Base-by-base conservation (phyloP, 2,113 vertebrate species). In the Condylura cristata region DNA sequence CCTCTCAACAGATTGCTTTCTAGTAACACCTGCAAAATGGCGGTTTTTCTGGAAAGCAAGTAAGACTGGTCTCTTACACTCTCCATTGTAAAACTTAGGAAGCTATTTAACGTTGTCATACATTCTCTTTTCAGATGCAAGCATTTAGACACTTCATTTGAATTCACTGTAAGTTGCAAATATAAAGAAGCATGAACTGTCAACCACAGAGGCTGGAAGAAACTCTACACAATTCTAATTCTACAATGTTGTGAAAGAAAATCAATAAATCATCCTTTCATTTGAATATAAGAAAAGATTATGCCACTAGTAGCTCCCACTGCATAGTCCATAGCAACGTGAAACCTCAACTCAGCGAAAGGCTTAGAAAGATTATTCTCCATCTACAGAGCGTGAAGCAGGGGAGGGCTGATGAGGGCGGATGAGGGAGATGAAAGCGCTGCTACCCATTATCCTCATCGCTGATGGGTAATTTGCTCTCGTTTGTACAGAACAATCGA, bases 381-480 rank as follows among this genome's bases (percentile, higher is more conserved):
- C 2, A 9, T 44, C 63, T 90, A n/a, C 41, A 34, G 41, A 91
- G 66, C 2, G 1, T 37, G 28, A 68, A 80, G 37, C 17, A 94
- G 63, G 58, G n/a, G 71, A 28, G 34, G 37, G 32, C 0, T 71
- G 58, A 56, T 53, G 76, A 78, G 65, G 41, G 16, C 30, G 14
- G 28, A 75, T 8, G 18, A 39, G 34, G 28, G 32, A 79, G 61
- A 85, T 82, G 70, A 74, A 70, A 86, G 82, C 28, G 6, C n/a
- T 39, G 0, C 44, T 28, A 28, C 14, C 61, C 72, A 74, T 86
- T 83, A 46, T 84, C 83, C 83, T 71, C 86, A 68, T 48, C 79
- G 70, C 41, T 61, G 91, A 88, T n/a, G 75, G 65, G 16, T 51
- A 78, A 90, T 88, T 81, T 89, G 58, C 71, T 83, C 93, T 91